Conservation (phyloP, 1,140 invertebrate genomes). For the Aphaenogaster floridana region DNA sequence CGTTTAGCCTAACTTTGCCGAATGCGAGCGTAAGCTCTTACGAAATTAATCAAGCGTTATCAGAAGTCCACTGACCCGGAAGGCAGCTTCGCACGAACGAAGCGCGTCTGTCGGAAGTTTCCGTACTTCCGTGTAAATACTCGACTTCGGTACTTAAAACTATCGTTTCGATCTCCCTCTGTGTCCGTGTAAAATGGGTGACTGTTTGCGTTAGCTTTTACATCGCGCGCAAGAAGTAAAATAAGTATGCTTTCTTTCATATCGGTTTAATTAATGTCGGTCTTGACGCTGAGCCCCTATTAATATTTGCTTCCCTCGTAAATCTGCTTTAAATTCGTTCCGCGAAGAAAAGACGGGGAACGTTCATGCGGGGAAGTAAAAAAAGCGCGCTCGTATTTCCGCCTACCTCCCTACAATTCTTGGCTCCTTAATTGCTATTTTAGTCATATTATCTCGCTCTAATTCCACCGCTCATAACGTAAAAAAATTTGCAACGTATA, state of each 20-base stretch:
- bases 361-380: conserved; percentile 33
- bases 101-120: conserved; percentile 38
- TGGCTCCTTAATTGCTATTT: conserved; percentile 57
- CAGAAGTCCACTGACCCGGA: conserved; percentile 44
- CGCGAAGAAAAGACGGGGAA: conserved; percentile 45
- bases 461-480: conserved; percentile 34
- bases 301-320: conserved; percentile 57
- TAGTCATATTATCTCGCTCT: conserved; percentile 48
- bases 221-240: conserved; percentile 47
- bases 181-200: neutral
- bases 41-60: conserved; percentile 75
- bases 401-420: conserved; percentile 31
- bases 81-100: conserved; percentile 30
- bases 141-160: conserved; percentile 41
- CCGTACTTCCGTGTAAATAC: conserved; percentile 48
- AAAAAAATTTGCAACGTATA: conserved; percentile 37
- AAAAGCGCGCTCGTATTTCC: conserved; percentile 1
- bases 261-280: conserved; percentile 62
- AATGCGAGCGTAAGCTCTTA: conserved; percentile 77
- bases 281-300: conserved; percentile 51
- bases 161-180: conserved; percentile 23
- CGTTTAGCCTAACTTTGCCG: conserved; percentile 84
- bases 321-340: conserved; percentile 55
- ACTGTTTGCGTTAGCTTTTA: conserved; percentile 42
- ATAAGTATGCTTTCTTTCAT: conserved; percentile 45